Evolutionary conservation across 2,888 invertebrate species (phyloP), one percentile per base, ranked within the genome.

Genomic region (Bellardia bayeri): DNA sequence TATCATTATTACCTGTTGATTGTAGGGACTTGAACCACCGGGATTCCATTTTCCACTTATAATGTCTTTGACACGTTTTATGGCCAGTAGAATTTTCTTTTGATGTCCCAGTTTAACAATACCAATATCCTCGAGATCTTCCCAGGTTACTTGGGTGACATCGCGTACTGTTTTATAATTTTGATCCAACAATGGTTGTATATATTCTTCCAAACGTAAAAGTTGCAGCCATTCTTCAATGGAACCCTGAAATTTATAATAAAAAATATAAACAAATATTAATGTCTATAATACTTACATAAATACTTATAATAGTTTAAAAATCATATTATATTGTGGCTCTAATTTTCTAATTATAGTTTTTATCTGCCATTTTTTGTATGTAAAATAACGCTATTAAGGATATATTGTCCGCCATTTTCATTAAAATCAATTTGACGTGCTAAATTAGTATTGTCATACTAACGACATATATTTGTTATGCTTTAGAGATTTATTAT

Each of bases 121-220:
- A 82, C 98, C 98, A 93, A 99, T 98, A 92, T 99, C 99, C 94
- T 99, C 99, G 92, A 99, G 95, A 94, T 99, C 99, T 94, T 99
- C 99, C 99, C 99, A 99, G 85, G 98, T 98, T 79, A 99, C 96
- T 92, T 98, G 98, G 49, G 98, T 97, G 80, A 99, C 97, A 94
- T 98, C 97, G 91, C 98, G 97, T 61, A 99, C 98, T 8, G 97
- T 97, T 91, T 97, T 96, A 94, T 99, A 99, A 78, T 98, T 98
- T 94, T 99, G 99, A 89, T 97, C 97, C 89, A 97, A 96, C 88
- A 99, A 95, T 61, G 98, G 97, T 30, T 97, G 96, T 58, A 97
- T 96, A 93, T 99, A 99, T 93, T 99, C 98, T 92, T 98, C 98
- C 89, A 99, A 95, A 89, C 98, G 96, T 88, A 99, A 95, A 90